phyloP scores from a whole-genome alignment of 2,113 vertebrate species.

The Antigone vipio region DNA sequence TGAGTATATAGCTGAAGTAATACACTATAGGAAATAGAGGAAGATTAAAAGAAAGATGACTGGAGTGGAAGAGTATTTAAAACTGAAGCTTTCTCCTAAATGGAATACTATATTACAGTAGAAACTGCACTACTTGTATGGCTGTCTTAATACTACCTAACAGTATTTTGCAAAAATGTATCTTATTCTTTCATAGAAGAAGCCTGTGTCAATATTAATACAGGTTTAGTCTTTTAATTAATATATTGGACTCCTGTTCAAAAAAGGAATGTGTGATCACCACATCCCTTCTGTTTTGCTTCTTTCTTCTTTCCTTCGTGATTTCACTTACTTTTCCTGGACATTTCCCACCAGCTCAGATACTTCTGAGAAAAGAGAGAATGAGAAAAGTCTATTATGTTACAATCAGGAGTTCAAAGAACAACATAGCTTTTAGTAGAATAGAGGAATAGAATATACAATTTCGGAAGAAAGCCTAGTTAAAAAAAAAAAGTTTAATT shows the following conservation, averaged over 20 bases:
- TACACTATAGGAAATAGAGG: not conserved
- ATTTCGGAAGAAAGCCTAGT: not conserved
- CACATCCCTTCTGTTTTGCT: not conserved
- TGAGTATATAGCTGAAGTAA: not conserved
- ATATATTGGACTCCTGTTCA: not conserved
- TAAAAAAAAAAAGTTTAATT: not conserved
- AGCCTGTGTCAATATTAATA: not conserved
- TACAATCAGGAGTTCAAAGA: not conserved
- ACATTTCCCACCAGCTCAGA: rapidly evolving
- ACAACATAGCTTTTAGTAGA: not conserved
- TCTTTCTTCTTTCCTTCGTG: not conserved
- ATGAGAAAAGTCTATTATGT: not conserved
- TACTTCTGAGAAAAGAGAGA: not conserved
- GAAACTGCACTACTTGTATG: not conserved
- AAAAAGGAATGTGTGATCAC: not conserved
- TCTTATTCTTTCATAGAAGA: not conserved
- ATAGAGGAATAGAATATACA: not conserved
- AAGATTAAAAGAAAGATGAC: not conserved
- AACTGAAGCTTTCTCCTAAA: not conserved
- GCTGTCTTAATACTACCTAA: not conserved
- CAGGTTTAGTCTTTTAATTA: not conserved
- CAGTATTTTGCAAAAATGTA: not conserved
- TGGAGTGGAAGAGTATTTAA: not conserved
- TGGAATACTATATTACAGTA: not conserved
- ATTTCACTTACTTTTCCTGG: not conserved